These are phyloP conservation scores for Alethe castanea DNA, from an alignment of 2,113 vertebrate genomes.

Conservation along the genomic window DNA sequence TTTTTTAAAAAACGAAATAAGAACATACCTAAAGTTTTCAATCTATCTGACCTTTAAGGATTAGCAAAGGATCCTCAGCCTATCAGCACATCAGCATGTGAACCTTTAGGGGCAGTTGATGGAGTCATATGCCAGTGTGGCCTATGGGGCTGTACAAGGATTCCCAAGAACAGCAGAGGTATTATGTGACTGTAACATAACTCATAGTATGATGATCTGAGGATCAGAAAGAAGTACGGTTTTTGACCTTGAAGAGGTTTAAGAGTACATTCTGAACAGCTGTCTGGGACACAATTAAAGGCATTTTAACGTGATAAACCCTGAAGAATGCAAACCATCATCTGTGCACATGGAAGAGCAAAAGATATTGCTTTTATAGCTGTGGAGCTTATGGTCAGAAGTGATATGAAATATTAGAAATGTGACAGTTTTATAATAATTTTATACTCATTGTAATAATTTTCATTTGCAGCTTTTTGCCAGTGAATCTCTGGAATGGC, in stretches of 20 bases:
- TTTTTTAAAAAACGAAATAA: conserved; percentile 33
- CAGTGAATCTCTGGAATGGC: conserved; percentile 57
- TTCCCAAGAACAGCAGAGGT: conserved; percentile 42
- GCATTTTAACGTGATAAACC: conserved; percentile 69
- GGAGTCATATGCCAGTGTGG: neutral
- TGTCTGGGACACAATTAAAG: conserved; percentile 71
- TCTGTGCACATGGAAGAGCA: conserved; percentile 52
- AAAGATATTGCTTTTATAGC: conserved; percentile 75
- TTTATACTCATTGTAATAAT: conserved; percentile 72
- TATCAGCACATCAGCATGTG: conserved; percentile 27
- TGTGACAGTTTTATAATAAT: conserved; percentile 77
- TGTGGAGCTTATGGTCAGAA: conserved; percentile 76
- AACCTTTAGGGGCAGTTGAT: conserved; percentile 36
- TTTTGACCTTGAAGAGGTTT: conserved; percentile 73
- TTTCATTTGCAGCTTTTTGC: conserved; percentile 68
- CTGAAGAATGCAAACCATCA: conserved; percentile 67
- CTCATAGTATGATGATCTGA: conserved; percentile 58
- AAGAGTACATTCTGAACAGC: conserved; percentile 53
- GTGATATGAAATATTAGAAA: conserved; percentile 76
- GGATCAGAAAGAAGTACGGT: conserved; percentile 55
- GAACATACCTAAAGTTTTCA: conserved; percentile 3
- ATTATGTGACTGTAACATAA: conserved; percentile 39
- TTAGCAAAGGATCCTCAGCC: conserved; percentile 49
- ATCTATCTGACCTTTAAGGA: conserved; percentile 60
- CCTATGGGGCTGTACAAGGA: conserved; percentile 16